phyloP scores from a whole-genome alignment of 2,797 vertebrate species.

The Esox lucius region DNA sequence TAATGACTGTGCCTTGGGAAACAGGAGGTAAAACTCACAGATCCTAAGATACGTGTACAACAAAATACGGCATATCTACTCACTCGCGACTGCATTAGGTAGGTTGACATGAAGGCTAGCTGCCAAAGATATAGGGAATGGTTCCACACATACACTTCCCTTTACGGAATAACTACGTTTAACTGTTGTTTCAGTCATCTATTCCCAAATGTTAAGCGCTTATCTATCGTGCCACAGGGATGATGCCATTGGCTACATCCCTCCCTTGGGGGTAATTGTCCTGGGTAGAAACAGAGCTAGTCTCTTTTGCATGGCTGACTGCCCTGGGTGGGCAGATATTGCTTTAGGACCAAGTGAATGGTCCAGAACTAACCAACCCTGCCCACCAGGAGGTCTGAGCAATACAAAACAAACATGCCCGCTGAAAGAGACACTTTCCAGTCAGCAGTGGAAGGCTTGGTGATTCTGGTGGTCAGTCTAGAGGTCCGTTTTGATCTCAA shows the following conservation, averaged over 20 bases:
- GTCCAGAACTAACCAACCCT: too few relatives aligned
- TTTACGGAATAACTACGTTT: conserved; percentile 70
- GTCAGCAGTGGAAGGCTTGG: conserved; percentile 63
- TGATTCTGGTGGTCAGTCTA: conserved; percentile 47
- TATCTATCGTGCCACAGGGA: conserved; percentile 67
- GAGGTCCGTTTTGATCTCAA: conserved; percentile 34
- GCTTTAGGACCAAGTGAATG: too few relatives aligned
- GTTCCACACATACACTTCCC: conserved; percentile 78
- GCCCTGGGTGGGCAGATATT: too few relatives aligned
- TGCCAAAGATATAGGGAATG: conserved; percentile 85
- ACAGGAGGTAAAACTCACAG: conserved; percentile 80
- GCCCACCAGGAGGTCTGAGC: too few relatives aligned
- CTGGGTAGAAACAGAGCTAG: conserved; percentile 24
- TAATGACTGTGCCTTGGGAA: conserved; percentile 78
- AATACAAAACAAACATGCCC: too few relatives aligned
- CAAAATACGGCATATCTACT: conserved; percentile 92
- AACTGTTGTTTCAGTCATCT: conserved; percentile 30
- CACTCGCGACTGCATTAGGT: conserved; percentile 81
- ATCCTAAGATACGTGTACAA: conserved; percentile 86
- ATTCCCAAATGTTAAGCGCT: conserved; percentile 61
- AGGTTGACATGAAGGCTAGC: conserved; percentile 85
- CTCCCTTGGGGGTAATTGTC: conserved; percentile 22
- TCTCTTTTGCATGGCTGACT: too few relatives aligned
- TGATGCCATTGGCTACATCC: conserved; percentile 59
- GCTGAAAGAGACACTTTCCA: background rate